Conservation (phyloP, 2,113 vertebrate genomes). For the Climacteris rufus region DNA sequence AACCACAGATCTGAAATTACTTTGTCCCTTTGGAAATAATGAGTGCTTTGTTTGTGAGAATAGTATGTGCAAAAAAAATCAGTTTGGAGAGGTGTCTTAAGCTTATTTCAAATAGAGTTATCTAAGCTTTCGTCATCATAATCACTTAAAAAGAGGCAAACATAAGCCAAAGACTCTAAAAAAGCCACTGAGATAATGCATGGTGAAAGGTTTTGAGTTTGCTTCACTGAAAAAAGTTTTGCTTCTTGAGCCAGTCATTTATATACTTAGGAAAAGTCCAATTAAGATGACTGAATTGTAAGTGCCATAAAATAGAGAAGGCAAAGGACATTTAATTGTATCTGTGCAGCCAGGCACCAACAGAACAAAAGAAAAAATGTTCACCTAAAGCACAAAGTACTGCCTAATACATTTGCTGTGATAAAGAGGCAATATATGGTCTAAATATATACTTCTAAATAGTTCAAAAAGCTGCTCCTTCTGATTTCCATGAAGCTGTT, state of each 20-base stretch:
- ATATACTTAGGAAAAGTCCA: conserved; percentile 9
- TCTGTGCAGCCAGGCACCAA: not conserved
- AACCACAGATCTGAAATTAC: not conserved
- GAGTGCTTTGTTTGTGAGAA: not conserved
- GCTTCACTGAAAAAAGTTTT: not conserved
- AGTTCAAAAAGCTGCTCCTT: not conserved
- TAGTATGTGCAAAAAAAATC: not conserved
- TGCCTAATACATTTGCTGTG: not conserved
- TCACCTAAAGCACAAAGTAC: not conserved
- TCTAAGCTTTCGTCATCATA: not conserved
- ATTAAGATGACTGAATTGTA: conserved; percentile 34
- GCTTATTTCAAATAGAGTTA: not conserved
- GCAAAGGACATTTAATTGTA: conserved; percentile 49
- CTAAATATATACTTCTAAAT: not conserved
- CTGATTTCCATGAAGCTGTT: not conserved
- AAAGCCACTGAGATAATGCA: not conserved
- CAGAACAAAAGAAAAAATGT: conserved; percentile 20
- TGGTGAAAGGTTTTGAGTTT: not conserved
- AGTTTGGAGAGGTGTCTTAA: not conserved
- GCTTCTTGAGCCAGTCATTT: not conserved
- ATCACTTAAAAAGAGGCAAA: not conserved
- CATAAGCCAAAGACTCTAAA: not conserved
- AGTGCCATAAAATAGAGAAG: conserved; percentile 14
- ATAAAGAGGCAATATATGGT: not conserved
- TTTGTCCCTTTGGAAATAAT: not conserved